Conservation (phyloP, 37 sponge, comb jelly and placozoan species). For the Ianthella basta region DNA sequence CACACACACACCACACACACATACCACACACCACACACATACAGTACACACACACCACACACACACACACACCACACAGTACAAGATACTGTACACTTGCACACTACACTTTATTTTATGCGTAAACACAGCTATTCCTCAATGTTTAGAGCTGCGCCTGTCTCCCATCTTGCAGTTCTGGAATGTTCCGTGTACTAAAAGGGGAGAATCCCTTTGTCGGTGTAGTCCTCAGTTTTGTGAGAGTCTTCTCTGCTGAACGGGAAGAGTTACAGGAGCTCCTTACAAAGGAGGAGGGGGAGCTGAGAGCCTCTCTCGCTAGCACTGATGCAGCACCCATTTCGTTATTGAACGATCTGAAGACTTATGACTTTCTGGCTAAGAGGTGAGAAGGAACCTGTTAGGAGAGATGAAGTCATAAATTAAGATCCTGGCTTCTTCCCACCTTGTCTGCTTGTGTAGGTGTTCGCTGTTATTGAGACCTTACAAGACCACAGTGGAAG, state of each 20-base stretch:
- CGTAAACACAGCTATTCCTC: background rate
- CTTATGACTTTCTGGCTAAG: constrained; percentile 61
- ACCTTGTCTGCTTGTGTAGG: constrained; percentile 28
- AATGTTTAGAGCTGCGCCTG: background rate
- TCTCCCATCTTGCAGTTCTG: constrained; percentile 38
- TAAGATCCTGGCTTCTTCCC: too few species aligned
- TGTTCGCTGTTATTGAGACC: constrained; percentile 52
- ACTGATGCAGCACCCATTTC: background rate
- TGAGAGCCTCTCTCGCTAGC: background rate
- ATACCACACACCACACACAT: too few species aligned
- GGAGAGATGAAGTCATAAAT: background rate
- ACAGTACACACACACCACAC: too few species aligned
- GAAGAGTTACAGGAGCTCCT: constrained; percentile 39
- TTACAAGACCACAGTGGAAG: constrained; percentile 52
- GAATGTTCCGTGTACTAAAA: constrained; percentile 29
- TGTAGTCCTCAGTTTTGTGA: constrained; percentile 48
- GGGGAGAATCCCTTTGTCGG: constrained; percentile 39
- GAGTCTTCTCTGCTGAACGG: constrained; percentile 58
- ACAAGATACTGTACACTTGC: too few species aligned
- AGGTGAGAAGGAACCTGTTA: constrained; percentile 42
- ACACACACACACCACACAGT: too few species aligned
- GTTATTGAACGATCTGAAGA: constrained; percentile 28
- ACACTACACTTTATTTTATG: background rate
- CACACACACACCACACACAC: too few species aligned
- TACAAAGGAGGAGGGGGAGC: background rate